phyloP scores from a whole-genome alignment of 2,888 invertebrate genomes.

The Acrobeloides nanus region DNA sequence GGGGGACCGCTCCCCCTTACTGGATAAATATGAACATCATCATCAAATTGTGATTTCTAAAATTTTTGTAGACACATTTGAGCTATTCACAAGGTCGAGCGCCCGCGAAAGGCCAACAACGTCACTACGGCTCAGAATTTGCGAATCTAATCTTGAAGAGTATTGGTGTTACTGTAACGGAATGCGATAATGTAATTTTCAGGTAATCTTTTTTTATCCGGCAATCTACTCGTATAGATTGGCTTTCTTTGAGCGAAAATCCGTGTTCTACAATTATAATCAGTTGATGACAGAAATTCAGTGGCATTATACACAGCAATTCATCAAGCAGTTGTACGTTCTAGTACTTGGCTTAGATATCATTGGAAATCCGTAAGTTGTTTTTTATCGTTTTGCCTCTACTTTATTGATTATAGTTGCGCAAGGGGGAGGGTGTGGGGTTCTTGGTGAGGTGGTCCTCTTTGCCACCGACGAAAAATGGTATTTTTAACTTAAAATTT shows the following conservation, averaged over 20 bases:
- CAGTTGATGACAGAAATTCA: conserved; percentile 76
- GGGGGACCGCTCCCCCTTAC: no score
- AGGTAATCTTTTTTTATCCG: no score
- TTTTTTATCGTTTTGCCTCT: no score
- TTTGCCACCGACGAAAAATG: no score
- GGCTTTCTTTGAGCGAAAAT: conserved; percentile 79
- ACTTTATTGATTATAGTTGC: no score
- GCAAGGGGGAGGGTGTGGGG: no score
- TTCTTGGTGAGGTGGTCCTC: no score
- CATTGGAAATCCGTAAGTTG: conserved; percentile 98
- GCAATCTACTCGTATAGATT: conserved; percentile 63
- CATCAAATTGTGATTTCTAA: no score
- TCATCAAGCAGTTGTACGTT: conserved; percentile 74
- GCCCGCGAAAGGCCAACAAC: conserved; percentile 38
- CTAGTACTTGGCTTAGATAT: conserved; percentile 93
- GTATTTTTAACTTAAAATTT: no score
- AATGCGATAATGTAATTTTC: conserved; percentile 94
- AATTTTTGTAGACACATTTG: conserved; percentile 89
- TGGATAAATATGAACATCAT: no score
- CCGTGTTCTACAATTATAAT: conserved; percentile 77
- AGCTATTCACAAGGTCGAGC: conserved; percentile 84
- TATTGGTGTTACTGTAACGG: conserved; percentile 92
- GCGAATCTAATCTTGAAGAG: conserved; percentile 73
- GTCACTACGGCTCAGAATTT: neutral
- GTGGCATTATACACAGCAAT: conserved; percentile 81